phyloP scores from a whole-genome alignment of 2,113 vertebrate genomes.

The Ochotona princeps region DNA sequence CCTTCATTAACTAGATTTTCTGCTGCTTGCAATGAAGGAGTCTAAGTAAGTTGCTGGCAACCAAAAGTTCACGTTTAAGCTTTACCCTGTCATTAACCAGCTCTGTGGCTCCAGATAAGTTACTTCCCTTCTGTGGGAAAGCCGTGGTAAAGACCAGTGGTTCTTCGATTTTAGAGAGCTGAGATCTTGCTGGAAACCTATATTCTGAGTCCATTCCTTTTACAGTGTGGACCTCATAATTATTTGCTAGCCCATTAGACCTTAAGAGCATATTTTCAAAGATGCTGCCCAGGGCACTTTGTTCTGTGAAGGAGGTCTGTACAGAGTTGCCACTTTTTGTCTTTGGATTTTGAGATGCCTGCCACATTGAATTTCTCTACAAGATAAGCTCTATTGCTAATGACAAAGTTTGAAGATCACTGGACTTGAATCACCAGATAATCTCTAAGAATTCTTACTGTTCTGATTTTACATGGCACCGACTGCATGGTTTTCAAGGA shows the following conservation, averaged over 20 bases:
- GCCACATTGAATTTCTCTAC: constrained; percentile 6
- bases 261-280: not conserved
- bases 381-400: not conserved
- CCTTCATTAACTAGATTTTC: not conserved
- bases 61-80: not conserved
- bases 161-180: not conserved
- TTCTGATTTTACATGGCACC: not conserved
- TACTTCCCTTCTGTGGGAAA: not conserved
- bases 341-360: not conserved
- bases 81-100: not conserved
- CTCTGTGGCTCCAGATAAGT: not conserved
- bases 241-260: not conserved
- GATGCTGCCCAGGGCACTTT: not conserved
- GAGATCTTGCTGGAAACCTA: not conserved
- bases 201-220: not conserved
- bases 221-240: too few species aligned
- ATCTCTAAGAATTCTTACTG: not conserved
- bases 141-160: not conserved
- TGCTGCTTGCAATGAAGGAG: not conserved
- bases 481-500: not conserved
- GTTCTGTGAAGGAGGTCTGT: not conserved
- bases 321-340: not conserved
- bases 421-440: not conserved
- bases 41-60: not conserved
- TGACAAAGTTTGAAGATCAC: not conserved